Base-by-base conservation (phyloP, 2,888 invertebrate genomes). In the Eledona agricola region DNA sequence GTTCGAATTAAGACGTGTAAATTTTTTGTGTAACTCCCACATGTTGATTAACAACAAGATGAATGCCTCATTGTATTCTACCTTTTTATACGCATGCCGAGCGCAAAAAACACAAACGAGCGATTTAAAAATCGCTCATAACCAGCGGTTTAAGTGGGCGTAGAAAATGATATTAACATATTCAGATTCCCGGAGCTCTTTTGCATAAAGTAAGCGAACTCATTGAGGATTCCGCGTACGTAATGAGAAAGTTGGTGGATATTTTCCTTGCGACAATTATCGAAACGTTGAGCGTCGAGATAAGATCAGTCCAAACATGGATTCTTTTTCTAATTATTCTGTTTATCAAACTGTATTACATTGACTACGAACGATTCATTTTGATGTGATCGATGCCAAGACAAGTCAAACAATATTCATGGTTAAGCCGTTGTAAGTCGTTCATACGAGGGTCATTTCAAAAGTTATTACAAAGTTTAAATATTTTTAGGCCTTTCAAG, bases 211-310 rank as follows among this genome's bases (percentile, higher is more conserved):
- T 37, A 4, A 3, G 12, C 2, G 6, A 4, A 7, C 37, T 23
- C 37, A 22, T 37, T 23, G 23, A n/a, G 12, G 17, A 42, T 28
- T 34, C 34, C 20, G n/a, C 6, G 16, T 19, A 20, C 20, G 12
- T 9, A n/a, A n/a, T 10, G 20, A 34, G 34, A 34, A 34, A 34
- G 20, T 34, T 9, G 20, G 9, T 15, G 31, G 31, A 31, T 15
- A 11, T 42, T 42, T 29, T 31, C 42, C 29, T 20, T 42, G 42
- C 22, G 29, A 20, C 29, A 42, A 29, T 42, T 40, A 40, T 23
- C n/a, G n/a, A n/a, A n/a, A n/a, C n/a, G n/a, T n/a, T n/a, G n/a
- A n/a, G n/a, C n/a, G n/a, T n/a, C n/a, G n/a, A n/a, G n/a, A n/a
- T n/a, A n/a, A n/a, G n/a, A n/a, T n/a, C n/a, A n/a, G n/a, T n/a